Evolutionary conservation across 2,113 vertebrate species (phyloP).

Genomic region (Hucho hucho): DNA sequence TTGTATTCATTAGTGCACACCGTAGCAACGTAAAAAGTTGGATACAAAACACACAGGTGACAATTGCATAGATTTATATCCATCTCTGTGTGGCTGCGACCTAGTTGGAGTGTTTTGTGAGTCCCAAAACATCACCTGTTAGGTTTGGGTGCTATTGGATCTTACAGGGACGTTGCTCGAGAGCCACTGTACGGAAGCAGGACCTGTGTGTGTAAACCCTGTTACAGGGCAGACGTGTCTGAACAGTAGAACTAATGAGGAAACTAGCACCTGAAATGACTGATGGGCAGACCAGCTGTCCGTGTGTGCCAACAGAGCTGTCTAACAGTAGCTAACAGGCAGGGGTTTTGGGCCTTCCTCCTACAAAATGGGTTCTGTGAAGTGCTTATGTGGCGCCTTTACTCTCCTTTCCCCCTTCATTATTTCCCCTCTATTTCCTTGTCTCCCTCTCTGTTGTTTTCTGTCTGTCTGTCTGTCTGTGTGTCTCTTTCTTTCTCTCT

Average conservation of each 20-base stretch:
- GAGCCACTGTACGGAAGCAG: not conserved
- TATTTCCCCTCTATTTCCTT: slow-evolving; percentile 4
- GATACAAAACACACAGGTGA: no score
- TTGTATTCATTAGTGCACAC: no score
- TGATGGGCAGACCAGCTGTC: slow-evolving; percentile 68
- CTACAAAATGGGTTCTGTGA: slow-evolving; percentile 30
- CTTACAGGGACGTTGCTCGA: not conserved
- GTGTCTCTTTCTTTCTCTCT: slow-evolving; percentile 28
- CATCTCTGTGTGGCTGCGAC: no score
- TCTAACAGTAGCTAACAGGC: slow-evolving; percentile 16
- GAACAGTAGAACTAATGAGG: slow-evolving; percentile 48
- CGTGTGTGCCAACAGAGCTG: not conserved
- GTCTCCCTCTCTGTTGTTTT: not conserved
- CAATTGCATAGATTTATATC: no score
- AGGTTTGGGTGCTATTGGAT: not conserved
- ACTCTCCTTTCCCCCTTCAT: slow-evolving; percentile 11
- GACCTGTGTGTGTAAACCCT: slow-evolving; percentile 10
- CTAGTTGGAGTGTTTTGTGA: no score
- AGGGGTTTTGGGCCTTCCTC: slow-evolving; percentile 46
- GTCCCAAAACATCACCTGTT: no score
- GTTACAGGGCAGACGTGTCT: slow-evolving; percentile 41
- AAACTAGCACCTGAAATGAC: slow-evolving; percentile 66
- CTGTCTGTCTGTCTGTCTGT: slow-evolving; percentile 1
- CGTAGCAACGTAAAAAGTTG: no score
- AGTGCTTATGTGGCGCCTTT: slow-evolving; percentile 63